Evolutionary conservation across 35 echinoderm and acorn worm species (phyloP).

Genomic region (Lytechinus variegatus): DNA sequence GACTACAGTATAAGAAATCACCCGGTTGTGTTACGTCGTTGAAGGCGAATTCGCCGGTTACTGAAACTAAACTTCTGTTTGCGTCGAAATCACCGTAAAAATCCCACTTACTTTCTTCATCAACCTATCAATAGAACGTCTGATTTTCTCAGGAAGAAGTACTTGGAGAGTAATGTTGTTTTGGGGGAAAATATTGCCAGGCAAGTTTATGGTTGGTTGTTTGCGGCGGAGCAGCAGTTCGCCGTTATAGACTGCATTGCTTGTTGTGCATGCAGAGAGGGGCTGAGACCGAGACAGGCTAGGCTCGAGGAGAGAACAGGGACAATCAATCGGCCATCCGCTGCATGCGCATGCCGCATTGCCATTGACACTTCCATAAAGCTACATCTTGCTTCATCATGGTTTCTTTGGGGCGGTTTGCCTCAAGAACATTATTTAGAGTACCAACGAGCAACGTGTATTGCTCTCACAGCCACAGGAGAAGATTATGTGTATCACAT

Average conservation of each 20-base stretch:
- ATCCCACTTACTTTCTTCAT: not conserved
- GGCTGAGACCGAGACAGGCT: not conserved
- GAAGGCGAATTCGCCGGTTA: not conserved
- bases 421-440: slow-evolving; percentile 15
- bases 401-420: slow-evolving; percentile 27
- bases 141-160: not conserved
- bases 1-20: not conserved
- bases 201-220: too few relatives aligned
- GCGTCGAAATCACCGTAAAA: not conserved
- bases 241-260: not conserved
- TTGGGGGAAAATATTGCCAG: not conserved
- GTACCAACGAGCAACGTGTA: not conserved
- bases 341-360: not conserved
- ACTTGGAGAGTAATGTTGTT: not conserved
- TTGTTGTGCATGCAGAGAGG: not conserved
- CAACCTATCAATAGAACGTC: not conserved
- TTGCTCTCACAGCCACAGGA: not conserved
- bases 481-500: not conserved
- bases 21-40: not conserved
- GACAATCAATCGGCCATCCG: not conserved
- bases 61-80: not conserved
- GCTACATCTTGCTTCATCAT: not conserved
- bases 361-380: too few relatives aligned
- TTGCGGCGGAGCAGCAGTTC: not conserved
- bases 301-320: not conserved